Evolutionary conservation across 2,113 vertebrate genomes (phyloP).

Genomic region (Hoplias malabaricus): DNA sequence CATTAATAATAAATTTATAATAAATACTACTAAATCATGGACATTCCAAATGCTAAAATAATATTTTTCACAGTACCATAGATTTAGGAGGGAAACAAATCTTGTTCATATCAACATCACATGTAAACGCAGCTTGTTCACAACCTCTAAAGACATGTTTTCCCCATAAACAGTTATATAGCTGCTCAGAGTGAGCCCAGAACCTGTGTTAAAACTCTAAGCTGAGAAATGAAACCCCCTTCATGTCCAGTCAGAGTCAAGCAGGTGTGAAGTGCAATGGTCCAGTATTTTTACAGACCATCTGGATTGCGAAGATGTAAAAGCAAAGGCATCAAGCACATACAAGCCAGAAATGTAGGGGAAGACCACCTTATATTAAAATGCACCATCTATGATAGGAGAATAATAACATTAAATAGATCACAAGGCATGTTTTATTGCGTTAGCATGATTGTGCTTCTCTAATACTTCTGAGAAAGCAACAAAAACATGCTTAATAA

Average conservation of each 20-base stretch:
- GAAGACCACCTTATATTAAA: too few relatives aligned
- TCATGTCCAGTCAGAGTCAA: background rate
- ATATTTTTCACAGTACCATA: background rate
- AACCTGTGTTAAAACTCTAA: background rate
- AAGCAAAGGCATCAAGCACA: background rate
- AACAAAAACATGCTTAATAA: too few relatives aligned
- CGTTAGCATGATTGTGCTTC: too few relatives aligned
- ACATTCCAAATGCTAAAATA: too few relatives aligned
- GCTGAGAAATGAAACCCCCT: too few relatives aligned
- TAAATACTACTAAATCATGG: too few relatives aligned
- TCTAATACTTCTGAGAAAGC: too few relatives aligned
- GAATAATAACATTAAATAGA: too few relatives aligned
- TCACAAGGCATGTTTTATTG: too few relatives aligned
- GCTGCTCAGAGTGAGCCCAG: background rate
- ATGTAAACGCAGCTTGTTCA: background rate
- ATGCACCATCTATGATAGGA: too few relatives aligned
- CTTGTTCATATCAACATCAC: background rate
- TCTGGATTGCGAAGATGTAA: background rate
- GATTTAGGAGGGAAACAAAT: background rate
- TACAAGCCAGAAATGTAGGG: background rate
- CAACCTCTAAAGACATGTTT: background rate
- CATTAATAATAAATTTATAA: too few relatives aligned
- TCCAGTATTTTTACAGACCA: slow-evolving; percentile 4
- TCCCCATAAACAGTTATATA: background rate
- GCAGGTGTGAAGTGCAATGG: background rate